These are phyloP conservation scores for Patiria pectinifera DNA, from an alignment of 53 echinoderm and acorn worm genomes.

Conservation along the genomic window DNA sequence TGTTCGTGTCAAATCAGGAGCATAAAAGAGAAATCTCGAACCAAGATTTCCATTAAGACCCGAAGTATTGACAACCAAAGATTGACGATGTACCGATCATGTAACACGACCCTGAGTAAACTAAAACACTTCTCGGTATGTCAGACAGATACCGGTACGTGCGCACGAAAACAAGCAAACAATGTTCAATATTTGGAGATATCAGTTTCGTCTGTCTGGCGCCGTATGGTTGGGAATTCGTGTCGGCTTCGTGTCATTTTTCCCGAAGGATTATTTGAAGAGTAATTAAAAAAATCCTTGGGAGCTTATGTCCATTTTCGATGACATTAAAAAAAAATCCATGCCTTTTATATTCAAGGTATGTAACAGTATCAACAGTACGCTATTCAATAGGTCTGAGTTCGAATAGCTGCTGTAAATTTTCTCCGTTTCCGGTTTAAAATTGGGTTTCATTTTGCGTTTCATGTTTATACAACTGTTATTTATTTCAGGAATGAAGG, in stretches of 20 bases:
- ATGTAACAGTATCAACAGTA: too few species aligned
- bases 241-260: neutral
- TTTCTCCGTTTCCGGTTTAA: too few species aligned
- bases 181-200: neutral
- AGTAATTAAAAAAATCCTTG: neutral
- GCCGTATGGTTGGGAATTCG: neutral
- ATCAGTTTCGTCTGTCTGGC: neutral
- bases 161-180: neutral
- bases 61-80: neutral
- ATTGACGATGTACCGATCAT: neutral
- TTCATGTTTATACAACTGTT: neutral
- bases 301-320: too few species aligned
- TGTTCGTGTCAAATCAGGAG: neutral
- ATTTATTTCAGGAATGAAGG: slow-evolving; percentile 19
- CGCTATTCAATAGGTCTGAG: too few species aligned
- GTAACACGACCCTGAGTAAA: neutral
- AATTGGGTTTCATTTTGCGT: neutral
- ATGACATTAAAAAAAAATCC: too few species aligned
- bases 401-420: too few species aligned
- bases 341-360: too few species aligned
- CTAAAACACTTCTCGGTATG: neutral
- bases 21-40: neutral
- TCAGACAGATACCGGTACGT: neutral
- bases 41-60: neutral
- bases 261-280: neutral